Base-by-base conservation (phyloP, 2,888 invertebrate species). In the Belgica antarctica region DNA sequence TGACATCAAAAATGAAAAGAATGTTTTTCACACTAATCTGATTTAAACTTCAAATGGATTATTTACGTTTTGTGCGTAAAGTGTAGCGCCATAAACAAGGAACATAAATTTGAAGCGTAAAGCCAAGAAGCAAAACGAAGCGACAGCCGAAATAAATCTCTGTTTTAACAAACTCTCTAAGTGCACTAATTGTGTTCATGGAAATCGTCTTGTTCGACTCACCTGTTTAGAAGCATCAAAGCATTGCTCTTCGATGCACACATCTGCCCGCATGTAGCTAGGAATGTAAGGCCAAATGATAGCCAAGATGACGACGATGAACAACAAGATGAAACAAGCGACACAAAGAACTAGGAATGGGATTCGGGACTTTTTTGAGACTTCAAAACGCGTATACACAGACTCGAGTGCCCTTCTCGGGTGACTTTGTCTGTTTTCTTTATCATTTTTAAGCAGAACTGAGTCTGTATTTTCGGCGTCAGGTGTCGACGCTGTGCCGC, bases 261-360 rank as follows among this genome's bases (percentile, higher is more conserved):
- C 75, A n/a, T 78, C 76, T 1, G 78, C 77, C 31, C 76, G 77
- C 72, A 79, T 73, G 68, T 79, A 76, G 73, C 78, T 78, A 1
- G 79, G 79, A 72, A 79, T 78, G 70, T 78, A 77, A 1, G 79
- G 79, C 79, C 79, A 79, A 66, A 79, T 78, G 15, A 78, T 78
- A 72, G 77, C 72, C 75, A 79, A 71, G 74, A 78, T 73, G 31
- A 78, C 76, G 71, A 79, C 76, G 71, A 77, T 75, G 70, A 79
- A 74, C 72, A 79, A 72, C 27, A 79, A 74, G 59, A 79, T 71
- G 71, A 78, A 76, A 72, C 78, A 79, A 34, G 79, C 72, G 66
- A 77, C 76, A 72, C 77, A 78, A 66, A 78, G 77, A 19, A 77
- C 73, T 72, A 79, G 75, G 66, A 79, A 79, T 8, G 79, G 73